Evolutionary conservation across 2,888 invertebrate species (phyloP), one percentile per base, ranked within the genome.

Genomic region (Lydus trimaculatus): DNA sequence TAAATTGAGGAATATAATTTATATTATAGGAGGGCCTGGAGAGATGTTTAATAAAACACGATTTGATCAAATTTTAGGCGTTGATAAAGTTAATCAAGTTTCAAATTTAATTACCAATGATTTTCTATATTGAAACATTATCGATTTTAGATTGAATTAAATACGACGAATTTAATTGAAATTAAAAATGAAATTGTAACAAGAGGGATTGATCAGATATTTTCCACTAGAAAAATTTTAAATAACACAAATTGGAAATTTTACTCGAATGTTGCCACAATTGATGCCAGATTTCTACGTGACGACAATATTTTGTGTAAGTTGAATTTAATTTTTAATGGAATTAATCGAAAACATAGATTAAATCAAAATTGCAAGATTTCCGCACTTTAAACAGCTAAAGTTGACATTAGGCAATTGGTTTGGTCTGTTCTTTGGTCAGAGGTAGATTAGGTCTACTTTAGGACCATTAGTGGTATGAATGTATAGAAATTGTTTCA

Each of bases 61-160:
- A 56, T 78, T 80, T 64, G 74, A 74, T 56, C 62, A 73, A 58
- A 43, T 73, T 58, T 31, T 75, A 25, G 77, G 92, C 31, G 33
- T 71, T 33, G 70, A 75, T 61, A 66, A 73, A 63, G 77, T 77
- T 67, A 70, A 43, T 39, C 58, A 20, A 23, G 9, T 8, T 48
- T 1, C 13, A 66, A n/a, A 25, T 7, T 13, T 3, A 33, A 17
- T 36, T 23, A 15, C 7, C 7, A 15, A 63, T 20, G 15, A 13
- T 36, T 17, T n/a, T n/a, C n/a, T 48, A 48, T 52, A 52, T 9
- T 9, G 9, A 58, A 39, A n/a, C n/a, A n/a, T n/a, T n/a, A n/a
- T n/a, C n/a, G 58, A 61, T 58, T 25, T 48, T 52, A 70, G 70
- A 23, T 67, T 13, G 36, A 65, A 31, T 66, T 66, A 25, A 63